Evolutionary conservation across 2,113 vertebrate genomes (phyloP), one percentile per base, ranked within the genome.

Genomic region (Junco hyemalis): DNA sequence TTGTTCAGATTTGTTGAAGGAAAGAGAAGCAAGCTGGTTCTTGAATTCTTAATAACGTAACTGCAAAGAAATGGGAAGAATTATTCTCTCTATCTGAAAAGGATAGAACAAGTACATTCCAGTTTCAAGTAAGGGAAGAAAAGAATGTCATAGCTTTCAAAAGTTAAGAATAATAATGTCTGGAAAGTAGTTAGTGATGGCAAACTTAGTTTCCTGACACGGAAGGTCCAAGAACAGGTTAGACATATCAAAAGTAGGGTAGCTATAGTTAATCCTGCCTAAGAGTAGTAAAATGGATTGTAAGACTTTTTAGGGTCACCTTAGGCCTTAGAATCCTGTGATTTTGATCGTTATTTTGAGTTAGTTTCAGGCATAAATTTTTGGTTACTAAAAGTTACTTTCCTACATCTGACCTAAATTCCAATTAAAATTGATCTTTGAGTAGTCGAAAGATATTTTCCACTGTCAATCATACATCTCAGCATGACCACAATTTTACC

Each of bases 361-460:
- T 61, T 71, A 68, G 65, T 80, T 93, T 94, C 90, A 92, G 74
- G 44, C 42, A 95, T 80, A 95, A 93, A 92, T 83, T 96, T 92
- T 78, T 90, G 60, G 76, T 95, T 90, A 91, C 66, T 51, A 53
- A 16, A 96, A 94, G 81, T 88, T 90, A 88, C 92, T 95, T 95
- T 90, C n/a, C 60, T 78, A 68, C 53, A 28, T 81, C 31, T 94
- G 91, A 96, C 94, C 89, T 90, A 88, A 81, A 89, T 93, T 83
- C 93, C 90, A 95, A 95, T 95, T 96, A 93, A 96, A 97, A 90
- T 81, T 96, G 95, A 95, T 96, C 90, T 96, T 86, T 73, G 80
- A 61, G 72, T 81, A 90, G 69, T 83, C 76, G 57, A 92, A 96
- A 96, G 88, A 31, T 88, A 90, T 86, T 90, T 95, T 90, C 31